Evolutionary conservation across 2,113 vertebrate genomes (phyloP).

Genomic region (Salvelinus alpinus): DNA sequence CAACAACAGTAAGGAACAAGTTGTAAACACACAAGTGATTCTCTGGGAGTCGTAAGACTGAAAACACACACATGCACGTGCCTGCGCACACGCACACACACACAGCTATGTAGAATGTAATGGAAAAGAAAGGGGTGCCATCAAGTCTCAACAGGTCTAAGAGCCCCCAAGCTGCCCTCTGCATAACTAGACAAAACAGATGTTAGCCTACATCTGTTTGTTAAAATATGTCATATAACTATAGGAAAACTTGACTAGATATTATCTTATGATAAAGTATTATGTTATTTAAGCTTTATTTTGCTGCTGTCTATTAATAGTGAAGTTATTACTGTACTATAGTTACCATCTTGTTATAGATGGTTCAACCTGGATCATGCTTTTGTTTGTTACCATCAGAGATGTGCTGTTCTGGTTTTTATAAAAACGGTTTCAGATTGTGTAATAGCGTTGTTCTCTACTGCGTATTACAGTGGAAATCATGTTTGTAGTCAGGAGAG

Average conservation of each 20-base stretch:
- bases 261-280: slow-evolving; percentile 51
- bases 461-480: not conserved
- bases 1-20: not conserved
- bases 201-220: slow-evolving; percentile 22
- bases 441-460: slow-evolving; percentile 68
- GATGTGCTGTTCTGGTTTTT: slow-evolving; percentile 57
- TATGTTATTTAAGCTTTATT: slow-evolving; percentile 69
- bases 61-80: too few species aligned
- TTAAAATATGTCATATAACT: slow-evolving; percentile 60
- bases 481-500: not conserved
- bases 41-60: too few species aligned
- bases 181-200: not conserved
- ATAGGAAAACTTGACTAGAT: slow-evolving; percentile 85
- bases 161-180: not conserved
- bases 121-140: too few species aligned
- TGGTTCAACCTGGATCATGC: slow-evolving; percentile 21
- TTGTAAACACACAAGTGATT: not conserved
- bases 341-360: slow-evolving; percentile 59
- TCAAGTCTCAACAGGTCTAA: not conserved
- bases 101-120: too few species aligned
- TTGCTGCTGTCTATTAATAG: slow-evolving; percentile 29
- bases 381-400: slow-evolving; percentile 48
- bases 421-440: slow-evolving; percentile 78
- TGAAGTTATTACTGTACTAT: slow-evolving; percentile 57
- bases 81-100: too few species aligned